A percentile compares a stretch with the other conserved stretches of the same genome.
Evolutionary conservation across 2,113 vertebrate genomes (phyloP).

Genomic region (Sakesphorus luctuosus): DNA sequence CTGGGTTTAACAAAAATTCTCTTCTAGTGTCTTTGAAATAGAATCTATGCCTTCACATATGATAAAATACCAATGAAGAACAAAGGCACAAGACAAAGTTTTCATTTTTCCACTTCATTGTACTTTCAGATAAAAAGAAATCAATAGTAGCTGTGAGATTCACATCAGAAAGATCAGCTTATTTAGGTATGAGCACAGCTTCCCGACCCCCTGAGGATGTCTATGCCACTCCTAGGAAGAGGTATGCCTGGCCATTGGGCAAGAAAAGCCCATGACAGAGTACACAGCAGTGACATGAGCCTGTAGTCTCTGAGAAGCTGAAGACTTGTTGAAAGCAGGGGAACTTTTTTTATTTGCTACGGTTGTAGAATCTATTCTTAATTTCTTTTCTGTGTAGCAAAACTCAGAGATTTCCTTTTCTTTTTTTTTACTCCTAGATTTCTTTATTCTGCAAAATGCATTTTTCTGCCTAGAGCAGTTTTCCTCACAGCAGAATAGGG

Average conservation of each 20-base stretch:
- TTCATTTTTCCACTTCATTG: not conserved
- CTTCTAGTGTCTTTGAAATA: not conserved
- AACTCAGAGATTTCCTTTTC: not conserved
- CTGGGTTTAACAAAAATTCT: not conserved
- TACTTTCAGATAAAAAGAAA: not conserved
- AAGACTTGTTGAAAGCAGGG: not conserved
- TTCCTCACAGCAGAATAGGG: not conserved
- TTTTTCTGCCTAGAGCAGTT: not conserved
- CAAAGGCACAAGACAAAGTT: not conserved
- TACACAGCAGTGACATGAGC: not conserved
- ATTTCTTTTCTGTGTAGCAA: not conserved
- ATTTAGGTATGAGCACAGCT: not conserved
- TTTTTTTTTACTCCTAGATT: not conserved
- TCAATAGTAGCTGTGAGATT: not conserved
- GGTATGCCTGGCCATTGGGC: not conserved
- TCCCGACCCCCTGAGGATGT: not conserved
- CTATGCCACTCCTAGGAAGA: not conserved
- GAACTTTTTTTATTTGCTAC: not conserved
- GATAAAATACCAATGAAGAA: not conserved
- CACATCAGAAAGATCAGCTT: not conserved
- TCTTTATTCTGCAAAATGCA: not conserved
- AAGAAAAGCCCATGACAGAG: not conserved
- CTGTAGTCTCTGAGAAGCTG: not conserved
- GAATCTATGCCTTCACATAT: not conserved
- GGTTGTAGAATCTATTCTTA: not conserved